Evolutionary conservation across 2,797 vertebrate genomes (phyloP), one percentile per base, ranked within the genome.

Genomic region (Chelmon rostratus): DNA sequence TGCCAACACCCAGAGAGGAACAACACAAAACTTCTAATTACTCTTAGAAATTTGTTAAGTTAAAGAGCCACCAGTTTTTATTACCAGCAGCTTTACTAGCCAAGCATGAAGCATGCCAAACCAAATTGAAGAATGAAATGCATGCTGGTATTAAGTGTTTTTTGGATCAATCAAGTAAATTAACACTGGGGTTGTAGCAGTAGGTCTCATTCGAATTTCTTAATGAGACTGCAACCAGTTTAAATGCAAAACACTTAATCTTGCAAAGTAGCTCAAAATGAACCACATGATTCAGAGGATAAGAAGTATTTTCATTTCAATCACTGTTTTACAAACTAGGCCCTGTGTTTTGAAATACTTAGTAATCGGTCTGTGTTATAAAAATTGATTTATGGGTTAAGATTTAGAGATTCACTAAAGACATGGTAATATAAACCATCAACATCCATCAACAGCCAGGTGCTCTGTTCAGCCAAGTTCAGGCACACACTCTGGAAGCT

Each of bases 1-100:
- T 35, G 88, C 91, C 85, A 81, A 68, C 69, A 82, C 93, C 71
- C 93, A 94, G 89, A 92, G 90, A 92, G 88, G 35, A 86, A 59
- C 23, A 66, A 66, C 77, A 73, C 47, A 42, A 61, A 76, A 73
- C 62, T 61, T 81, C 28, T 23, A 79, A 71, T 68, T 64, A 28
- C 53, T 76, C 23, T 75, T 54, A 19, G 63, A 82, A 50, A 68
- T 23, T 50, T 65, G 49, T 82, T 0, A 70, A 68, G 12, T 68
- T 64, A 7, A 71, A 69, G 28, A 71, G 54, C 31, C 58, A 38
- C 33, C 33, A 18, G 38, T 31, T 73, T 31, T 54, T 23, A 52
- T 57, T 56, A 37, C 8, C 2, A 42, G 42, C 64, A 15, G 58
- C 8, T 68, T 75, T 18, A 38, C 6, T 3, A 64, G 23, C 19